Conservation (phyloP, 2,797 vertebrate genomes). For the Pangasius larnaudii region DNA sequence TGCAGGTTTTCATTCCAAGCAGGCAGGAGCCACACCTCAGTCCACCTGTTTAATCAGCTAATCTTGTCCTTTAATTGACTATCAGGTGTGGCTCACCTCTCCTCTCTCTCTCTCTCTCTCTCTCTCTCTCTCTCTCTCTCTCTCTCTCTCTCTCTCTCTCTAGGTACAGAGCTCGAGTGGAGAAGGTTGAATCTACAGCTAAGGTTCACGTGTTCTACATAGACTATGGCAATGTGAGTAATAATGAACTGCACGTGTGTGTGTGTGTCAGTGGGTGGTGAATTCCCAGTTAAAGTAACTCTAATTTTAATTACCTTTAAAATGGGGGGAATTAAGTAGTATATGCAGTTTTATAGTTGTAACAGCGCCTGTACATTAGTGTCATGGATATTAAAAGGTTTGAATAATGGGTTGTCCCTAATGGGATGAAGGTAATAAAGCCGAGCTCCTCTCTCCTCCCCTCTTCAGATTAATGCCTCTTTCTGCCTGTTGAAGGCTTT, state of each 20-base stretch:
- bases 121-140: too few species aligned
- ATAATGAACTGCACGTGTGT: conserved; percentile 46
- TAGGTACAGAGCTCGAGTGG: conserved; percentile 95
- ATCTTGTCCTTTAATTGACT: too few species aligned
- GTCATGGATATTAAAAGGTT: neutral
- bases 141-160: conserved; percentile 34
- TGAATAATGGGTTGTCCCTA: neutral
- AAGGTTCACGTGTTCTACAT: conserved; percentile 96
- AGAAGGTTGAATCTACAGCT: conserved; percentile 87
- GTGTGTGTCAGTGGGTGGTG: neutral
- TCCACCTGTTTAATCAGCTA: too few species aligned
- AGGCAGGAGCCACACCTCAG: too few species aligned
- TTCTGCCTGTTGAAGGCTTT: conserved; percentile 32
- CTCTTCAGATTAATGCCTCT: neutral
- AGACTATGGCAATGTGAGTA: conserved; percentile 97
- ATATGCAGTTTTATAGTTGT: neutral
- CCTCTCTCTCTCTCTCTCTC: too few species aligned
- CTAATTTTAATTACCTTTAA: neutral
- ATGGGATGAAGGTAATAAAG: neutral
- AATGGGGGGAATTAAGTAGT: neutral
- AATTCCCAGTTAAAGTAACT: conserved; percentile 12
- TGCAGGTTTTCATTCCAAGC: too few species aligned
- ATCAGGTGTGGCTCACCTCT: too few species aligned
- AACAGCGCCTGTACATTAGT: neutral
- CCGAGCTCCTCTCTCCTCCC: neutral